Percentiles rank a stretch among this genome's conserved stretches.
These are phyloP conservation scores for Falco biarmicus DNA, from an alignment of 2,797 vertebrate species.

Conservation along the genomic window DNA sequence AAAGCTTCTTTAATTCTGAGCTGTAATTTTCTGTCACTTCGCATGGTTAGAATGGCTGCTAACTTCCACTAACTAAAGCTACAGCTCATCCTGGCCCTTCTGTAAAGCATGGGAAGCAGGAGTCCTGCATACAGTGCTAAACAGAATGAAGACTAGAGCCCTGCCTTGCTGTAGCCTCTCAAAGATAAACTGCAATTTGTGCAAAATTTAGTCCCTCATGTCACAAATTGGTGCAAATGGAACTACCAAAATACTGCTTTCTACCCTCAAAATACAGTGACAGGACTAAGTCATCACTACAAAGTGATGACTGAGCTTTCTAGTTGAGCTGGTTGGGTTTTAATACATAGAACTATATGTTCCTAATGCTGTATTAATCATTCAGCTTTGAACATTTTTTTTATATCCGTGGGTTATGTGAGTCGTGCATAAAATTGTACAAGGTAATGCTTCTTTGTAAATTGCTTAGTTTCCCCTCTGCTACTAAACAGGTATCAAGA, in stretches of 20 bases:
- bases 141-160: neutral
- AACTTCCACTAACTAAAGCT: neutral
- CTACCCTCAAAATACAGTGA: neutral
- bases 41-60: neutral
- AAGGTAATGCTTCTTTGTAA: neutral
- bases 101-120: neutral
- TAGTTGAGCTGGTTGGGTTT: neutral
- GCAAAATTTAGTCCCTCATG: neutral
- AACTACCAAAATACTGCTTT: neutral
- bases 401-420: neutral
- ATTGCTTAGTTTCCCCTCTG: neutral
- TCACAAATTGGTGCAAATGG: neutral
- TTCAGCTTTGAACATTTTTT: neutral
- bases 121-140: neutral
- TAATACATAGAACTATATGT: neutral
- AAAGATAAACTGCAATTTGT: neutral
- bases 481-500: neutral
- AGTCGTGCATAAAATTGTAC: neutral
- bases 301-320: neutral
- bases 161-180: neutral
- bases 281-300: neutral
- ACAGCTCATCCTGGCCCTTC: neutral
- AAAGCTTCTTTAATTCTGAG: neutral
- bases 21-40: neutral
- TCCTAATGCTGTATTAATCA: neutral